Conservation (phyloP, 2,113 vertebrate species). For the Gambusia holbrooki region DNA sequence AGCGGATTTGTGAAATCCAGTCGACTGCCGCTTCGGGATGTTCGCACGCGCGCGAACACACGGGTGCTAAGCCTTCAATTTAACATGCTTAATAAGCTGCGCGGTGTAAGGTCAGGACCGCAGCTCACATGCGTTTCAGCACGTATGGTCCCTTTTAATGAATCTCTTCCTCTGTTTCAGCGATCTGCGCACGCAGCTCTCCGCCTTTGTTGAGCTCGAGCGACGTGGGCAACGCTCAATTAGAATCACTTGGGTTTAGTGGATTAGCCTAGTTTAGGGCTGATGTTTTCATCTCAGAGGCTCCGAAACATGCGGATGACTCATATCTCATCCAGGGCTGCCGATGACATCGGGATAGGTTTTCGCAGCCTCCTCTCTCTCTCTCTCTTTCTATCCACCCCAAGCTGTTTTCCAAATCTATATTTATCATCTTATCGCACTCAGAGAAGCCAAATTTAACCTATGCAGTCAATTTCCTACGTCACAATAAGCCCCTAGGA, state of each 20-base stretch:
- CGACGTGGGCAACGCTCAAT: slow-evolving; percentile 7
- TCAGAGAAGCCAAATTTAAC: slow-evolving; percentile 36
- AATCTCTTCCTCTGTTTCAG: slow-evolving; percentile 22
- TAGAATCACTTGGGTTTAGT: slow-evolving; percentile 36
- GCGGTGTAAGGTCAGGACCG: slow-evolving; percentile 1
- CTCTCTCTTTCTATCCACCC: slow-evolving; percentile 10
- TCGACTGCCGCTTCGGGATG: slow-evolving; percentile 46
- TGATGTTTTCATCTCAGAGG: slow-evolving; percentile 53
- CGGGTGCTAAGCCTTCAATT: slow-evolving; percentile 43
- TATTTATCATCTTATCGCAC: slow-evolving; percentile 64
- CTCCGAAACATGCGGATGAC: slow-evolving; percentile 61
- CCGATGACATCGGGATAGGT: slow-evolving; percentile 59
- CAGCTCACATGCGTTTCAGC: slow-evolving; percentile 33
- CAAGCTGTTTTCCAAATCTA: slow-evolving; percentile 66
- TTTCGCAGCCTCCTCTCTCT: slow-evolving; percentile 25
- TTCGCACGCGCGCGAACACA: slow-evolving; percentile 7
- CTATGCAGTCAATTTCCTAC: slow-evolving; percentile 46
- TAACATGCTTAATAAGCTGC: slow-evolving; percentile 46
- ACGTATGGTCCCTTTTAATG: slow-evolving; percentile 26
- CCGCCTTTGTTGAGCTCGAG: background rate
- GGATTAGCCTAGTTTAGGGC: slow-evolving; percentile 61
- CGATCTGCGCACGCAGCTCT: slow-evolving; percentile 2
- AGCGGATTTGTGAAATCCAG: slow-evolving; percentile 72
- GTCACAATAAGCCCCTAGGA: slow-evolving; percentile 35
- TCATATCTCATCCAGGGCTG: slow-evolving; percentile 53